Percentiles rank a stretch among this genome's conserved stretches.
Evolutionary conservation across 2,113 vertebrate species (phyloP).

Genomic region (Mionectes macconnelli): DNA sequence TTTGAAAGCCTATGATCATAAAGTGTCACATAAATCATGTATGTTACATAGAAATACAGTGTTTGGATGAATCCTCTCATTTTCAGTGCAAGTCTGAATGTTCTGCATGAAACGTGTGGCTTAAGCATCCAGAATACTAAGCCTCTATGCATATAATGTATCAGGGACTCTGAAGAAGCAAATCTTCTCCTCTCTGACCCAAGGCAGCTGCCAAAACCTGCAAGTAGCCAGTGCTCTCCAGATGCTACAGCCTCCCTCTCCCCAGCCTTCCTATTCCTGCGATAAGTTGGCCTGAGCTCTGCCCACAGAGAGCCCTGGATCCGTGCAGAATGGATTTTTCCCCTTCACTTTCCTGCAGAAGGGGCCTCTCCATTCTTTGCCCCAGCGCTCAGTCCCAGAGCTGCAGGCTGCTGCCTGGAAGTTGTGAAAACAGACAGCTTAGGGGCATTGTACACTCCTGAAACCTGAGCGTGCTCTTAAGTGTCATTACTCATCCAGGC

Average conservation of each 20-base stretch:
- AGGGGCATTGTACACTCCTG: constrained; percentile 12
- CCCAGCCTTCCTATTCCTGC: background rate
- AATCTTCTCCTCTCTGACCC: background rate
- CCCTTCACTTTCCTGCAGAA: background rate
- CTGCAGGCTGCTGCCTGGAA: constrained; percentile 40
- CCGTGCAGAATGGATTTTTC: background rate
- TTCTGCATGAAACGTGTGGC: background rate
- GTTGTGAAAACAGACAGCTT: constrained; percentile 56
- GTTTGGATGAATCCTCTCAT: background rate
- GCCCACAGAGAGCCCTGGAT: background rate
- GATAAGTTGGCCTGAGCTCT: background rate
- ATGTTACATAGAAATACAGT: background rate
- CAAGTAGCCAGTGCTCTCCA: background rate
- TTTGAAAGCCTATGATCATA: background rate
- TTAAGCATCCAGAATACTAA: background rate
- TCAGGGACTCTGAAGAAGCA: background rate
- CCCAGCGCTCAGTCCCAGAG: background rate
- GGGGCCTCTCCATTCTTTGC: constrained; percentile 29
- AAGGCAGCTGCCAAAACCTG: background rate
- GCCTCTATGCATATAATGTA: background rate
- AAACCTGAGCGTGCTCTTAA: constrained; percentile 43
- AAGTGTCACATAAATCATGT: background rate
- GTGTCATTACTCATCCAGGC: constrained; percentile 66
- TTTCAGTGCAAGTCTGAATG: background rate
- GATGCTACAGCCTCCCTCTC: background rate